phyloP scores from a whole-genome alignment of 2,888 invertebrate species.

The Electrophaes corylata region DNA sequence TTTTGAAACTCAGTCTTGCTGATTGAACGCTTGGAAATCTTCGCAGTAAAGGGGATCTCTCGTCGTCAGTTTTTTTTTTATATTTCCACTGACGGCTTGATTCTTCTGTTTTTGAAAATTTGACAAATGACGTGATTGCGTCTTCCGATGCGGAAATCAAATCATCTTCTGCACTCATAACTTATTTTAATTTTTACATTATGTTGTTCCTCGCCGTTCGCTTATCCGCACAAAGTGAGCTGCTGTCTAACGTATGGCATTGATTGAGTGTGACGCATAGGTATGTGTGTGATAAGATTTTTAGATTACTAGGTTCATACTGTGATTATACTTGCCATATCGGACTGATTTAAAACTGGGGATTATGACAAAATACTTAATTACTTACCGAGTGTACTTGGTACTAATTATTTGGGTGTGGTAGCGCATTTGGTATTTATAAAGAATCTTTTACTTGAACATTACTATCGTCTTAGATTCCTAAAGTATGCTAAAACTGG shows the following conservation, averaged over 20 bases:
- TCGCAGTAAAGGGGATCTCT: conserved; percentile 41
- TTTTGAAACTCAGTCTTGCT: conserved; percentile 56
- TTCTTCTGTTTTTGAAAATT: conserved; percentile 41
- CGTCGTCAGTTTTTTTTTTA: conserved; percentile 35
- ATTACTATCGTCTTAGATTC: too few relatives aligned
- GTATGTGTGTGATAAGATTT: conserved; percentile 70
- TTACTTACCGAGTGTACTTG: conserved; percentile 1
- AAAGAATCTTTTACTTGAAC: too few relatives aligned
- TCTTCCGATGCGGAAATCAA: conserved; percentile 54
- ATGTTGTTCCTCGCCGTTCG: conserved; percentile 51
- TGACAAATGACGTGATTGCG: conserved; percentile 49
- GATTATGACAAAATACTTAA: conserved; percentile 36
- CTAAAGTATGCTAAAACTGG: neutral
- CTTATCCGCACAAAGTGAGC: conserved; percentile 61
- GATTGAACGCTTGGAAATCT: conserved; percentile 56
- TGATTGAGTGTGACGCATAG: conserved; percentile 80
- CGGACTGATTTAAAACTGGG: conserved; percentile 50
- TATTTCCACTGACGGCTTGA: neutral
- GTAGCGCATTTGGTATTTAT: neutral
- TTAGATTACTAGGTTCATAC: conserved; percentile 39
- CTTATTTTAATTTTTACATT: conserved; percentile 57
- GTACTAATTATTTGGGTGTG: neutral
- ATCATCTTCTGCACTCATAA: conserved; percentile 68
- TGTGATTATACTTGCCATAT: conserved; percentile 59
- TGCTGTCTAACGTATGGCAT: conserved; percentile 69